A percentile compares a stretch with the other conserved stretches of the same genome.
Evolutionary conservation across 2,888 invertebrate species (phyloP).

Genomic region (Cynaeus angustus): DNA sequence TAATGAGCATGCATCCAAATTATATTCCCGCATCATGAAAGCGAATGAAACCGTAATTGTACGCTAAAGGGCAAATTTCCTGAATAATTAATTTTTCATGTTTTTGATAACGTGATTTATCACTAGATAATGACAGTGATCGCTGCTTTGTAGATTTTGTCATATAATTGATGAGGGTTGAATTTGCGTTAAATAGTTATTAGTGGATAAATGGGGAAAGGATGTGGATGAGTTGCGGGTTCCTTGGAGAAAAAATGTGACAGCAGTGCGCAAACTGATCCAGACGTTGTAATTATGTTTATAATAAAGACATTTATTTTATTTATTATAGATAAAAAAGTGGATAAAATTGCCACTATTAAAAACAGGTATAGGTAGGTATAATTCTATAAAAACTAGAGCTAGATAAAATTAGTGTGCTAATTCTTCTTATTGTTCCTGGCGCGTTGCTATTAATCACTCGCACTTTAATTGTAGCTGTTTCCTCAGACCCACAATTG

Average conservation of each 20-base stretch:
- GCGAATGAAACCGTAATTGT: not conserved
- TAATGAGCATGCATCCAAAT: not conserved
- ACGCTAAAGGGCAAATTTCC: not conserved
- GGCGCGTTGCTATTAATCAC: too few relatives aligned
- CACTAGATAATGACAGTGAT: slow-evolving; percentile 4
- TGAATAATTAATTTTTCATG: not conserved
- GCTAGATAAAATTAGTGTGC: too few relatives aligned
- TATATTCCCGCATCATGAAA: slow-evolving; percentile 9
- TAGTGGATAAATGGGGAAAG: not conserved
- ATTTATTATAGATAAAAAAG: too few relatives aligned
- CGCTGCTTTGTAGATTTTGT: slow-evolving; percentile 3
- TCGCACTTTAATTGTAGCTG: too few relatives aligned
- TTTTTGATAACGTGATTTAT: slow-evolving; percentile 4
- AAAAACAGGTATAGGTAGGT: too few relatives aligned
- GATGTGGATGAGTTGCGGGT: slow-evolving; percentile 1
- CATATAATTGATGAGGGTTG: not conserved
- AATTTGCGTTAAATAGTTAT: not conserved
- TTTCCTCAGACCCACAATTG: too few relatives aligned
- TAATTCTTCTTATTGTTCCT: too few relatives aligned
- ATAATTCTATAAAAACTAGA: too few relatives aligned
- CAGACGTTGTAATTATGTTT: too few relatives aligned
- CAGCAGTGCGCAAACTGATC: too few relatives aligned
- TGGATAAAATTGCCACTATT: too few relatives aligned
- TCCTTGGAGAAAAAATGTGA: not conserved
- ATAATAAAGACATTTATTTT: too few relatives aligned